phyloP scores from a whole-genome alignment of 2,888 invertebrate genomes.

The Villa cingulata region DNA sequence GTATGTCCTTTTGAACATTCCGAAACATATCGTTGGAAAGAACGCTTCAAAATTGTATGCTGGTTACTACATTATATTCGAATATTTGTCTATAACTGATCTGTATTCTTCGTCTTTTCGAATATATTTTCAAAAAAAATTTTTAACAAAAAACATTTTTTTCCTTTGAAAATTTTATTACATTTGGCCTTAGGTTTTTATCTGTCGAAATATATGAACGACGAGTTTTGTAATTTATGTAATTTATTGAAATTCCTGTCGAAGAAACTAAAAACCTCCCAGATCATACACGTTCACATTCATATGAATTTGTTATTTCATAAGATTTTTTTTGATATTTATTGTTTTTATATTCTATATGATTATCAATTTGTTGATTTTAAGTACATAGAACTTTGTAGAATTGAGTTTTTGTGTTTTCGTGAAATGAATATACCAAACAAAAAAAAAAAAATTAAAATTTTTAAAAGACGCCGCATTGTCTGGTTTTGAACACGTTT shows the following conservation, averaged over 20 bases:
- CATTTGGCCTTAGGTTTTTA: not conserved
- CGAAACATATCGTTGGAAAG: not conserved
- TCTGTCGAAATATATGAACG: not conserved
- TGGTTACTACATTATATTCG: too few relatives aligned
- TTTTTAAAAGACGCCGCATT: conserved; percentile 10
- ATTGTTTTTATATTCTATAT: too few relatives aligned
- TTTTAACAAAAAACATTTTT: too few relatives aligned
- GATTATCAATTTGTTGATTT: too few relatives aligned
- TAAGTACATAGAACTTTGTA: too few relatives aligned
- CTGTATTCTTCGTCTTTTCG: too few relatives aligned
- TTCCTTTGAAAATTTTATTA: too few relatives aligned
- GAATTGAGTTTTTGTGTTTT: too few relatives aligned
- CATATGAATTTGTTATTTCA: not conserved
- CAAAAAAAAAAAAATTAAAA: conserved; percentile 1
- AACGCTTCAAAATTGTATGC: not conserved
- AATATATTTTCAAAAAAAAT: too few relatives aligned
- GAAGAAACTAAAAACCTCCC: not conserved
- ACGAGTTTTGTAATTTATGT: conserved; percentile 1
- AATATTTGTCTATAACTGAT: too few relatives aligned
- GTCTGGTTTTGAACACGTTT: conserved; percentile 3
- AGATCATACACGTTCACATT: not conserved
- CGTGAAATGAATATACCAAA: too few relatives aligned
- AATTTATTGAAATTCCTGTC: conserved; percentile 4
- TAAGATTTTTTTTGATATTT: too few relatives aligned
- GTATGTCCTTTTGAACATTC: not conserved